Evolutionary conservation across 2,797 vertebrate genomes (phyloP), one percentile per base, ranked within the genome.

Genomic region (Rhinoraja longicauda): DNA sequence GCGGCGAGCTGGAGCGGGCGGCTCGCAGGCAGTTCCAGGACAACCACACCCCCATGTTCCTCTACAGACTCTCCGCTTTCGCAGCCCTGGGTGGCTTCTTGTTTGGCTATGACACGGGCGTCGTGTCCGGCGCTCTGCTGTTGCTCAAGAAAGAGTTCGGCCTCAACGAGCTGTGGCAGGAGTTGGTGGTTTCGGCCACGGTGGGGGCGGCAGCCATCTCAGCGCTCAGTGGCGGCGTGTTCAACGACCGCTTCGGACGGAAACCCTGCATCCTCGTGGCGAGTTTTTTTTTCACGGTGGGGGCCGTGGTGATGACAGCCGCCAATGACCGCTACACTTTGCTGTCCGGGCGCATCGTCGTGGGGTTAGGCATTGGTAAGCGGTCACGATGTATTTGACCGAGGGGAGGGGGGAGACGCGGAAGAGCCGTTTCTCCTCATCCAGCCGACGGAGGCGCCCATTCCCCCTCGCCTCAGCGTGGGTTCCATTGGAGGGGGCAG

Each of bases 21-120:
- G 98, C 98, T 13, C 97, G 98, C 93, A 97, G 98, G 94, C 98
- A 98, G 96, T 98, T 99, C 96, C 98, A 98, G 96, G 97, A 96
- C 93, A 97, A 98, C 95, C 98, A 97, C 96, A 98, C 98, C 93
- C 98, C 98, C 24, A 95, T 95, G 36, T 98, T 99, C 95, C 98
- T 99, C 39, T 99, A 98, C 93, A 96, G 98, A 91, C 96, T 97
- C 95, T 97, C 98, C 9, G 97, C 95, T 75, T 98, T 99, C 97
- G 98, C 99, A 32, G 99, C 98, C 32, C 96, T 99, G 93, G 99
- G 98, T 1, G 99, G 99, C 93, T 99, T 99, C 95, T 95, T 99
- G 93, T 98, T 98, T 95, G 98, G 99, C 95, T 99, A 99, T 94
- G 99, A 99, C 96, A 98, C 97, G 93, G 99, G 98, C 84, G 99